A percentile compares a stretch with the other conserved stretches of the same genome.
Evolutionary conservation across 2,113 vertebrate genomes (phyloP).

Genomic region (Alligator sinensis): DNA sequence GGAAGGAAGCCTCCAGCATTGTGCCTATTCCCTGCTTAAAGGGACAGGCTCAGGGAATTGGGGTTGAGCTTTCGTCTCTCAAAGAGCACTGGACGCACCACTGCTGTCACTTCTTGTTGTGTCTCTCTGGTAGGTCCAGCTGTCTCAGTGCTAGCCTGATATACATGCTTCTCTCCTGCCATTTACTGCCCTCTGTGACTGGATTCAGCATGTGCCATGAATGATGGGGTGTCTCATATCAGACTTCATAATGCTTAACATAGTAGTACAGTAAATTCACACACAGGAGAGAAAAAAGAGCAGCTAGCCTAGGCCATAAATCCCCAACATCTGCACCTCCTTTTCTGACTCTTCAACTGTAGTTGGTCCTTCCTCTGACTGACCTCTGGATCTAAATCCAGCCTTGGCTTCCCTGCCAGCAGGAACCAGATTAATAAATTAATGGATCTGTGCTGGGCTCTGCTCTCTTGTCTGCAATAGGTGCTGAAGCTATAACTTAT

Average conservation of each 20-base stretch:
- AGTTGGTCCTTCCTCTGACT: background rate
- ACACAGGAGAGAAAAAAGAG: rapidly evolving
- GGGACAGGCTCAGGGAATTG: background rate
- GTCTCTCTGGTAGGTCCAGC: rapidly evolving
- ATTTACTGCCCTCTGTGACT: background rate
- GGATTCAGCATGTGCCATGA: rapidly evolving
- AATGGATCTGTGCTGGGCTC: background rate
- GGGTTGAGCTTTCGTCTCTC: background rate
- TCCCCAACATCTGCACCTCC: rapidly evolving
- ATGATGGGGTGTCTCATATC: background rate
- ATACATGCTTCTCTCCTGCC: rapidly evolving
- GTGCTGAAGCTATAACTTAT: background rate
- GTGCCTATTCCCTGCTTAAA: background rate
- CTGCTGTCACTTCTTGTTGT: rapidly evolving
- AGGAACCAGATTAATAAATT: rapidly evolving
- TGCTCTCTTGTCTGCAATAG: background rate
- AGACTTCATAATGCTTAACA: rapidly evolving
- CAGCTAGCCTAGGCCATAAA: rapidly evolving
- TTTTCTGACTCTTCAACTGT: background rate
- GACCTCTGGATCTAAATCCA: background rate
- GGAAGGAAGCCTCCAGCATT: background rate
- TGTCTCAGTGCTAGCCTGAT: rapidly evolving
- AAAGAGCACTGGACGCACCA: background rate
- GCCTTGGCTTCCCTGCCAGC: background rate
- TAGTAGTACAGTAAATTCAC: background rate